Evolutionary conservation across 2,888 invertebrate genomes (phyloP), one percentile per base, ranked within the genome.

Genomic region (Pyrrhia umbra): DNA sequence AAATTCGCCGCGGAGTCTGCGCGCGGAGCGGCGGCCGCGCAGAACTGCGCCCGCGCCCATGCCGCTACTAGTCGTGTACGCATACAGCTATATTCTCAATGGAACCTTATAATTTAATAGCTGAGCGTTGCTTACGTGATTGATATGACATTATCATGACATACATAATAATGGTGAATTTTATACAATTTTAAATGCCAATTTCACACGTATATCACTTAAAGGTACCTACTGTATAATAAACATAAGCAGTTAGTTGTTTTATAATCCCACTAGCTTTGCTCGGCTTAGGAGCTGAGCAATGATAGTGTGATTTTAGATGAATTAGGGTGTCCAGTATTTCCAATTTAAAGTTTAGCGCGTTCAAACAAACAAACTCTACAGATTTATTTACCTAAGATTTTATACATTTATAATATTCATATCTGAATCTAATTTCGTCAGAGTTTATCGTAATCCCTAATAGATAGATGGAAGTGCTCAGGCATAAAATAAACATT

Each of bases 1-100:
- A 93, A 94, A 88, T 94, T 93, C 85, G 90, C 92, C 81, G 90
- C 88, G 85, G 90, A 91, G 88, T 86, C 87, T 85, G 86, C 77
- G 85, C 62, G 75, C 79, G 71, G 78, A 79, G 82, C 80, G 64
- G 52, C 30, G 45, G n/a, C 56, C 65, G 75, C 71, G 59, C 57
- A 60, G 67, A 43, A 30, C 45, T 49, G 62, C 60, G 61, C 55
- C 58, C 55, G 63, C 59, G 47, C 63, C 60, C 25, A 45, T 46
- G 46, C 51, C 55, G 2, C 39, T 51, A 49, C 59, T 58, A 68
- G 27, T 43, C 39, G 51, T 30, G 58, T 67, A 69, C 66, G 55
- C 69, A 55, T 60, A 66, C 55, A 73, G 51, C 43, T 15, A 52
- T 20, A 40, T 51, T 27, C 13, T 50, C 37, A 63, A 60, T 68